Evolutionary conservation across 1,140 invertebrate species (phyloP).

Genomic region (Trachelipus rathkii): DNA sequence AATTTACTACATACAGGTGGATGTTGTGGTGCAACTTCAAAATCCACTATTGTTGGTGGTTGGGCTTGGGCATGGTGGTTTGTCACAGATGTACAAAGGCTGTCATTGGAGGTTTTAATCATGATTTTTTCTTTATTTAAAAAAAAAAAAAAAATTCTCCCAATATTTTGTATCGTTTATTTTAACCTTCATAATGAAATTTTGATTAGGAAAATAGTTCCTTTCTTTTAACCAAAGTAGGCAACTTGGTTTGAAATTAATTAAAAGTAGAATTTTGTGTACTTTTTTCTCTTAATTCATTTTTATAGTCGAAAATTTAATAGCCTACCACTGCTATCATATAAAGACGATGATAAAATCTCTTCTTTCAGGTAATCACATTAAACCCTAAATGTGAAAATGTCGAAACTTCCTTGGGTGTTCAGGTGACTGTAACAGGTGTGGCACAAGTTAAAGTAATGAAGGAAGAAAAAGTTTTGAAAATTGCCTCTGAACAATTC

Average conservation of each 20-base stretch:
- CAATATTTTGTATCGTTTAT: too few species aligned
- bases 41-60: constrained; percentile 89
- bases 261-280: too few species aligned
- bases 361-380: constrained; percentile 76
- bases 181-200: too few species aligned
- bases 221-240: too few species aligned
- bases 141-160: too few species aligned
- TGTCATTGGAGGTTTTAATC: constrained; percentile 65
- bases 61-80: constrained; percentile 98
- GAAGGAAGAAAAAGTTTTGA: constrained; percentile 91
- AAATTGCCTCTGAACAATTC: constrained; percentile 95
- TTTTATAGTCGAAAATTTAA: too few species aligned
- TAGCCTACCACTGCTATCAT: too few species aligned
- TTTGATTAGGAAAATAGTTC: too few species aligned
- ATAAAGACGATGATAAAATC: neutral
- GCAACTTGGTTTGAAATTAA: too few species aligned
- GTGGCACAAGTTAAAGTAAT: constrained; percentile 97
- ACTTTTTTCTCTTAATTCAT: too few species aligned
- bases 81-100: constrained; percentile 88
- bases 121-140: neutral
- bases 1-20: constrained; percentile 71
- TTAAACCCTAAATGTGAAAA: constrained; percentile 91
- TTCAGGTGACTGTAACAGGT: constrained; percentile 90
- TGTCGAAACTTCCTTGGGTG: constrained; percentile 92
- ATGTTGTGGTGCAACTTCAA: constrained; percentile 72